Conservation (phyloP, 2,888 invertebrate genomes). For the Patella depressa region DNA sequence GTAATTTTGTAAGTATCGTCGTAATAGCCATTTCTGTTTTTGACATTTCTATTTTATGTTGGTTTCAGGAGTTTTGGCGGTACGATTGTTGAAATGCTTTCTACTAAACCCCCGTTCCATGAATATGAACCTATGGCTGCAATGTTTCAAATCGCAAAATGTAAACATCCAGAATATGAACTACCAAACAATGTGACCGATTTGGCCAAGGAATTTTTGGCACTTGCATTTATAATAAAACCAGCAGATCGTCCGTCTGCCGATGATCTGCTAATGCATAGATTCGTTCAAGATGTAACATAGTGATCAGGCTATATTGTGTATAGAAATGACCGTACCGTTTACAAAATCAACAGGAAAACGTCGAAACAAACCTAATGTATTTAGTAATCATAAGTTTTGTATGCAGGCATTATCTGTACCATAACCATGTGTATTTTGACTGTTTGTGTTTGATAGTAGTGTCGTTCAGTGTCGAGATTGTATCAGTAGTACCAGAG, state of each 20-base stretch:
- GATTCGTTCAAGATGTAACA: slow-evolving; percentile 39
- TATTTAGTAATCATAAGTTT: no score
- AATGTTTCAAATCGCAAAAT: slow-evolving; percentile 70
- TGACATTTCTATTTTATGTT: no score
- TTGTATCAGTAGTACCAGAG: no score
- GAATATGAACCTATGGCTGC: slow-evolving; percentile 71
- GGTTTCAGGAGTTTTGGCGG: slow-evolving; percentile 70
- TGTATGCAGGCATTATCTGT: no score
- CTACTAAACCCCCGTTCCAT: slow-evolving; percentile 69
- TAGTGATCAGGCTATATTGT: slow-evolving; percentile 18
- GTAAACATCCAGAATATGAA: slow-evolving; percentile 63
- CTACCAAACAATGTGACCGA: slow-evolving; percentile 60
- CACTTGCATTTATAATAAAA: slow-evolving; percentile 58
- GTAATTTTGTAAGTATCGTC: no score
- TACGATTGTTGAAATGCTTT: slow-evolving; percentile 72
- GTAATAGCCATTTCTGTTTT: no score
- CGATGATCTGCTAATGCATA: slow-evolving; percentile 57
- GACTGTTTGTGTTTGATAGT: no score
- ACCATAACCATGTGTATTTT: no score
- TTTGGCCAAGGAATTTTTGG: slow-evolving; percentile 60
- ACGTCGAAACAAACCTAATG: no score
- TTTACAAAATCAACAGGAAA: no score
- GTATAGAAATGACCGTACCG: no score
- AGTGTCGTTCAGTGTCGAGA: no score
- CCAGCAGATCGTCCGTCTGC: slow-evolving; percentile 63